Base-by-base conservation (phyloP, 1,140 invertebrate species). In the Bursaphelenchus mucronatus region DNA sequence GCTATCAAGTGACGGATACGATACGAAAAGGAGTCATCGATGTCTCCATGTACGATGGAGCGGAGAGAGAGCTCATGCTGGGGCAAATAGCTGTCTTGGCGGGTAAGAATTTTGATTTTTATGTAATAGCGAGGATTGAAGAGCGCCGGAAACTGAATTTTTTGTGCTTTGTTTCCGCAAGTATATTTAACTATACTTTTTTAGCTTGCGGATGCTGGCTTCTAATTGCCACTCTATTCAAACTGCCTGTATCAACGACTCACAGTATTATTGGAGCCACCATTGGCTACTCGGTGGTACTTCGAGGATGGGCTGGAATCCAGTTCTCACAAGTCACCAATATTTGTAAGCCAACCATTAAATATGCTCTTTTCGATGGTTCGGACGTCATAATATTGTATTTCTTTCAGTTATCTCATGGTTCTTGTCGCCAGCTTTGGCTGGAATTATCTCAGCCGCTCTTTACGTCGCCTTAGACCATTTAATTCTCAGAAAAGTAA, bases 221-320 rank as follows among this genome's bases (percentile, higher is more conserved):
- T 73, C 84, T 98, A 61, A 81, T 92, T 3, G 95, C 95, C 0
- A 98, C 95, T 6, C 90, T 93, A 72, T 85, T 97, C 47, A 89
- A 92, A 70, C 84, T 97, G 70, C 95, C 95, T 13, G 94, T 99
- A 63, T 97, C 94, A 40, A 80, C 81, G 30, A 97, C 94, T 2
- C 95, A 98, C 85, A 94, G 90, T 64, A 97, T 98, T 76, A 94
- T 99, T 40, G 95, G 95, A 39, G 93, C 95, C 8, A 94, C 94
- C 7, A 88, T 98, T 68, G 95, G 95, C 13, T 98, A 97, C 83
- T 92, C 91, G 11, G 84, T 98, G 52, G 91, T 96, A 7, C 89
- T 90, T 41, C 86, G 89, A 71, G 94, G 94, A 13, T 86, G 87
- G 7, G 78, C 87, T 51, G 93, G 94, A 19, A 87, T 98, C 40